Evolutionary conservation across 2,797 vertebrate genomes (phyloP).

Genomic region (Galaxias olidus): DNA sequence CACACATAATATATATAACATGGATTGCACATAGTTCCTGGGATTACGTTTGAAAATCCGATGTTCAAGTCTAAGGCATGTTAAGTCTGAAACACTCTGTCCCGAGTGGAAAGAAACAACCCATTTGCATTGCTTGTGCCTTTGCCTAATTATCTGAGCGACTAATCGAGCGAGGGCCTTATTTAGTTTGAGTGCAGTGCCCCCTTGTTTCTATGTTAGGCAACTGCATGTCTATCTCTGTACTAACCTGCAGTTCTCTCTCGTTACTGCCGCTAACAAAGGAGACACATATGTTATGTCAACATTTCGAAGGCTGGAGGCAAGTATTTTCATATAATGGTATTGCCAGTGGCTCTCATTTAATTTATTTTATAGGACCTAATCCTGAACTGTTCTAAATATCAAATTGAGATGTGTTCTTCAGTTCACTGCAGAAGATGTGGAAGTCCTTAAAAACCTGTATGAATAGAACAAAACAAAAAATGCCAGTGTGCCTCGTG

Average conservation of each 20-base stretch:
- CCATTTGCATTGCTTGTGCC: neutral
- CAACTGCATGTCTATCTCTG: conserved; percentile 46
- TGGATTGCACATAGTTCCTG: too few species aligned
- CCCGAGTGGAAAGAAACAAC: neutral
- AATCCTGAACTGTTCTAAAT: neutral
- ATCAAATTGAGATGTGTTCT: too few species aligned
- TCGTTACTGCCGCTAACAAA: conserved; percentile 90
- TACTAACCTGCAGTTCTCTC: conserved; percentile 71
- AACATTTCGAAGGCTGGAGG: conserved; percentile 98
- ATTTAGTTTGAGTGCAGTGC: conserved; percentile 34
- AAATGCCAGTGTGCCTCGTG: too few species aligned
- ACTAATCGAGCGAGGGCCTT: neutral
- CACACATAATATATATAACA: too few species aligned
- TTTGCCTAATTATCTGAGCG: neutral
- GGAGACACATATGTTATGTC: conserved; percentile 98
- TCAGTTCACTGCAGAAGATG: too few species aligned
- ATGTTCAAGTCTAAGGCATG: too few species aligned
- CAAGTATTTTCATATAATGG: conserved; percentile 75
- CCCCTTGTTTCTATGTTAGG: conserved; percentile 51
- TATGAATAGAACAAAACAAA: too few species aligned
- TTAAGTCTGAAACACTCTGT: too few species aligned
- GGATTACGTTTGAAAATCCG: too few species aligned
- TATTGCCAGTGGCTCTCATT: conserved; percentile 1
- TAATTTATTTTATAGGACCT: neutral
- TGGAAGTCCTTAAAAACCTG: too few species aligned